A percentile compares a stretch with the other conserved stretches of the same genome.
Evolutionary conservation across 2,113 vertebrate species (phyloP).

Genomic region (Fulmarus glacialis): DNA sequence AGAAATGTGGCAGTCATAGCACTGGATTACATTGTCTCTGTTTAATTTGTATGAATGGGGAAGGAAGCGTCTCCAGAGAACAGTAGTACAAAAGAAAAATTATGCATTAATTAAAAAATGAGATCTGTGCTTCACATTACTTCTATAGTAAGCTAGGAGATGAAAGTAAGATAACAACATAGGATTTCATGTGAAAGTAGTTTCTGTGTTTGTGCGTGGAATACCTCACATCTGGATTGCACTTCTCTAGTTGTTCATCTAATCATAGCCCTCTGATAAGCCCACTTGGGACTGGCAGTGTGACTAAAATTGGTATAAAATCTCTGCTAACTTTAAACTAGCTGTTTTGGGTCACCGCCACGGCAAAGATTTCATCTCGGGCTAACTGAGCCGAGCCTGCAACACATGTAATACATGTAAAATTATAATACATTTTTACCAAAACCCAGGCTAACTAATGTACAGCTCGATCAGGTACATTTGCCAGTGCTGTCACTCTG

Average conservation of each 20-base stretch:
- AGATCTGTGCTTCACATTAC: neutral
- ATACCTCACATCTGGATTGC: neutral
- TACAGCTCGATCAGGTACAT: fast-evolving
- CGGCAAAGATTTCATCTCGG: neutral
- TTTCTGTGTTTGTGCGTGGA: neutral
- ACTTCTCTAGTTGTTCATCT: neutral
- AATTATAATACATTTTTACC: neutral
- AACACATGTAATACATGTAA: fast-evolving
- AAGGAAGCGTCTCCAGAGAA: neutral
- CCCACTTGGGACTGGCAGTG: fast-evolving
- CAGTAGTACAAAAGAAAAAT: neutral
- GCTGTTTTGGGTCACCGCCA: neutral
- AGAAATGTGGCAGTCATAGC: neutral
- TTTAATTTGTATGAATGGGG: neutral
- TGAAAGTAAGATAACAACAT: neutral
- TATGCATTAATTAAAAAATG: neutral
- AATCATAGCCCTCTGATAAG: neutral
- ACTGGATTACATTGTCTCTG: neutral
- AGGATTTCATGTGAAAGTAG: neutral
- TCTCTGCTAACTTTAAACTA: neutral
- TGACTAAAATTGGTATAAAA: neutral
- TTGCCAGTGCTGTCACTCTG: neutral
- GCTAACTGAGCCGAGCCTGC: fast-evolving
- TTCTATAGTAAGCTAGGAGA: neutral
- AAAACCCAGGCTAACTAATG: neutral